These are phyloP conservation scores for Catocala sponsa DNA, from an alignment of 2,888 invertebrate genomes.

Conservation along the genomic window DNA sequence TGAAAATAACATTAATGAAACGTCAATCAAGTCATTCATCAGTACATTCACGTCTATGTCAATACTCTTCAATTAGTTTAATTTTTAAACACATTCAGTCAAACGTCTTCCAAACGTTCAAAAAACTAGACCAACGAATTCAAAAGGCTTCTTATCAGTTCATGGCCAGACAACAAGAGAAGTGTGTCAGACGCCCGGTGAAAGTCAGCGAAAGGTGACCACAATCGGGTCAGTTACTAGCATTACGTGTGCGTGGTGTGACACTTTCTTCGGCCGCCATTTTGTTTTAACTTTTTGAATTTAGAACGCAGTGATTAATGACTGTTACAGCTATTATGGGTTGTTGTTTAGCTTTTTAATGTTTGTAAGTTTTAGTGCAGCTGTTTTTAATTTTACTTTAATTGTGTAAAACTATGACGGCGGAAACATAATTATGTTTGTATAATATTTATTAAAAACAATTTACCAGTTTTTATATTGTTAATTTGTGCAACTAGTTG, in stretches of 20 bases:
- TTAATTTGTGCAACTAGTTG: no score
- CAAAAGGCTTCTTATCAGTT: conserved; percentile 49
- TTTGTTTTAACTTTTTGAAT: conserved; percentile 44
- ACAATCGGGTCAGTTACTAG: conserved; percentile 78
- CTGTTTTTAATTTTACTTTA: conserved; percentile 13
- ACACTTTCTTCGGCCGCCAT: conserved; percentile 77
- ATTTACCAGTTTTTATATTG: no score
- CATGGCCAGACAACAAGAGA: conserved; percentile 56
- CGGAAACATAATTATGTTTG: no score
- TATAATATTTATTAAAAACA: background rate
- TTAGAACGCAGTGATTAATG: conserved; percentile 37
- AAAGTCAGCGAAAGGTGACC: conserved; percentile 84
- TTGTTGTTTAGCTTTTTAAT: conserved; percentile 12
- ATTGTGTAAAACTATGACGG: conserved; percentile 6
- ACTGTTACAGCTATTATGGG: conserved; percentile 42
- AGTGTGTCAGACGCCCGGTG: conserved; percentile 74
- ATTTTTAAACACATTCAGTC: background rate
- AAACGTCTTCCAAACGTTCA: conserved; percentile 1
- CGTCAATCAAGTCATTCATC: no score
- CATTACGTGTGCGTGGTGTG: conserved; percentile 77
- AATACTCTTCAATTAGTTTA: conserved; percentile 4
- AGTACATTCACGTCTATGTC: background rate
- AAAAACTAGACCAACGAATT: conserved; percentile 25
- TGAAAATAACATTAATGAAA: no score
- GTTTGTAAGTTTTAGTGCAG: conserved; percentile 5